Percentiles rank a stretch among this genome's conserved stretches.
Evolutionary conservation across 2,113 vertebrate genomes (phyloP).

Genomic region (Pseudorasbora parva): DNA sequence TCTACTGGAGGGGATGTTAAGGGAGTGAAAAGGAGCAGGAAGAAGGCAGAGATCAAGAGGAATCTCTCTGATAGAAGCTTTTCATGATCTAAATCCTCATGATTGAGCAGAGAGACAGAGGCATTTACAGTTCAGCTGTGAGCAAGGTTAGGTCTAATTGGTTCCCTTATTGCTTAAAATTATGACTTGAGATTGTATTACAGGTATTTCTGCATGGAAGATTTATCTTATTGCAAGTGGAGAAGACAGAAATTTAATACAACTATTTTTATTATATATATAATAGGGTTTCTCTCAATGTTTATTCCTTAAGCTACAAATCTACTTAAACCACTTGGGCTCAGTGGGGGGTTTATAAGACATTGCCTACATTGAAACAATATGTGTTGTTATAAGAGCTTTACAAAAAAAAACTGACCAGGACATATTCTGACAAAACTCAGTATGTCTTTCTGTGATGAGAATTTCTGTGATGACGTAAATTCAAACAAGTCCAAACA

Average conservation of each 20-base stretch:
- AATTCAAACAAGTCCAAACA: neutral
- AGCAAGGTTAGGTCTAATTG: conserved; percentile 19
- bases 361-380: neutral
- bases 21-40: conserved; percentile 62
- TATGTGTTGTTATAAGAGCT: neutral
- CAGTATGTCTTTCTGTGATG: neutral
- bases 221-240: neutral
- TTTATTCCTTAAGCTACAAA: neutral
- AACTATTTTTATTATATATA: no score
- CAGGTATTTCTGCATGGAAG: neutral
- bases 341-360: neutral
- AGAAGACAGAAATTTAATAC: neutral
- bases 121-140: conserved; percentile 8
- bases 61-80: conserved; percentile 5
- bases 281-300: neutral
- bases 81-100: conserved; percentile 28
- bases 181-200: neutral
- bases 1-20: conserved; percentile 73
- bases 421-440: neutral
- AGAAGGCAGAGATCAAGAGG: neutral
- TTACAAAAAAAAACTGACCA: neutral
- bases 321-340: neutral
- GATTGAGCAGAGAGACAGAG: neutral
- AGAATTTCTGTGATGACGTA: neutral
- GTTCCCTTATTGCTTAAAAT: conserved; percentile 21